These are phyloP conservation scores for Nomada fucata DNA, from an alignment of 2,888 invertebrate species.

Conservation along the genomic window DNA sequence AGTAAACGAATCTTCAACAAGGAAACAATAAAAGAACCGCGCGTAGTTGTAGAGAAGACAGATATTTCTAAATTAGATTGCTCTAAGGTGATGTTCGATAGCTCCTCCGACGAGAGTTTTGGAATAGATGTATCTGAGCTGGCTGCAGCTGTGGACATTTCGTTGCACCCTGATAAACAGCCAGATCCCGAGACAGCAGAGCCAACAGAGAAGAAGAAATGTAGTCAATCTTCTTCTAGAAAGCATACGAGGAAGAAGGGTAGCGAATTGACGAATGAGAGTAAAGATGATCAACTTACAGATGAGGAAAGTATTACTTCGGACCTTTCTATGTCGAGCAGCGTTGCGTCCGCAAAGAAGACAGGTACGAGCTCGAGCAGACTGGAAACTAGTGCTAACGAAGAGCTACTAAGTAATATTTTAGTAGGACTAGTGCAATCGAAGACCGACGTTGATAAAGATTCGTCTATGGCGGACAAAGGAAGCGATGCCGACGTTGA, in stretches of 20 bases:
- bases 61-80: constrained; percentile 77
- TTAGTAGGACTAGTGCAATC: constrained; percentile 63
- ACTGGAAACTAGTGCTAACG: constrained; percentile 53
- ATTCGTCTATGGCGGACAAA: constrained; percentile 43
- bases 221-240: not conserved
- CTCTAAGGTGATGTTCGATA: constrained; percentile 75
- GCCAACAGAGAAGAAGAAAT: constrained; percentile 17
- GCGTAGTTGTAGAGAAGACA: constrained; percentile 76
- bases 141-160: constrained; percentile 77
- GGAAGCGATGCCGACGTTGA: constrained; percentile 67
- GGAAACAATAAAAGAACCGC: constrained; percentile 69
- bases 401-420: constrained; percentile 72
- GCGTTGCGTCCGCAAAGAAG: constrained; percentile 51
- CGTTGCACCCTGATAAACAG: constrained; percentile 74
- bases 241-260: constrained; percentile 36
- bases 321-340: constrained; percentile 76
- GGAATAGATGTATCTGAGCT: constrained; percentile 78
- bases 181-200: constrained; percentile 38
- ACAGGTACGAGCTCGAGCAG: not conserved
- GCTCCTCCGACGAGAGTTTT: constrained; percentile 81
- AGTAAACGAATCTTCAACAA: constrained; percentile 74
- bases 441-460: constrained; percentile 45
- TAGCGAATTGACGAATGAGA: constrained; percentile 17
- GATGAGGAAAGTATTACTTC: constrained; percentile 77
- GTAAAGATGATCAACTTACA: constrained; percentile 67